These are phyloP conservation scores for Cavia aperea DNA, from an alignment of 2,113 vertebrate genomes.

Conservation along the genomic window DNA sequence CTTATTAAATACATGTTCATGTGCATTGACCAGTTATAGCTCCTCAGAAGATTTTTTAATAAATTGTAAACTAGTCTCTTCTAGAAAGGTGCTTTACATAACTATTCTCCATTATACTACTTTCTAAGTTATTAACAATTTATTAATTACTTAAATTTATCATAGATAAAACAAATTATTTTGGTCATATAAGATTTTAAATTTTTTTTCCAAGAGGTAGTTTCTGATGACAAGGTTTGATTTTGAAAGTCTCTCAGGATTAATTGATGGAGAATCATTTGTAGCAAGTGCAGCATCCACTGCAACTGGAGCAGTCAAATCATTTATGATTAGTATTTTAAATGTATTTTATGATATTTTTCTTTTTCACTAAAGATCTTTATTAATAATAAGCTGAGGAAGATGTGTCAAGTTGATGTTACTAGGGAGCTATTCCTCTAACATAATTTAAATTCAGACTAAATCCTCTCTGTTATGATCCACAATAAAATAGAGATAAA, in stretches of 20 bases:
- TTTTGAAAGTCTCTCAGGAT: neutral
- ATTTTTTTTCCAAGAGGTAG: neutral
- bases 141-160: neutral
- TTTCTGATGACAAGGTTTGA: neutral
- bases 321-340: slow-evolving; percentile 2
- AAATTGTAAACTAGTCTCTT: neutral
- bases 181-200: neutral
- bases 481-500: neutral
- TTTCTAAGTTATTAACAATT: neutral
- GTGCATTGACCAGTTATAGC: neutral
- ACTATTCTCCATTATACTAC: neutral
- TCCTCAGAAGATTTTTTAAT: neutral
- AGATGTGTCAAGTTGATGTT: neutral
- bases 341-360: neutral
- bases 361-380: neutral
- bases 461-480: neutral
- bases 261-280: neutral
- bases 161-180: neutral
- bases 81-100: neutral
- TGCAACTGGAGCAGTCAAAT: neutral
- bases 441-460: neutral
- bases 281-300: neutral
- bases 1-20: neutral
- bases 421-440: neutral
- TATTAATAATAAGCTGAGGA: neutral